phyloP scores from a whole-genome alignment of 2,888 invertebrate species.

The Drosophila atripex region DNA sequence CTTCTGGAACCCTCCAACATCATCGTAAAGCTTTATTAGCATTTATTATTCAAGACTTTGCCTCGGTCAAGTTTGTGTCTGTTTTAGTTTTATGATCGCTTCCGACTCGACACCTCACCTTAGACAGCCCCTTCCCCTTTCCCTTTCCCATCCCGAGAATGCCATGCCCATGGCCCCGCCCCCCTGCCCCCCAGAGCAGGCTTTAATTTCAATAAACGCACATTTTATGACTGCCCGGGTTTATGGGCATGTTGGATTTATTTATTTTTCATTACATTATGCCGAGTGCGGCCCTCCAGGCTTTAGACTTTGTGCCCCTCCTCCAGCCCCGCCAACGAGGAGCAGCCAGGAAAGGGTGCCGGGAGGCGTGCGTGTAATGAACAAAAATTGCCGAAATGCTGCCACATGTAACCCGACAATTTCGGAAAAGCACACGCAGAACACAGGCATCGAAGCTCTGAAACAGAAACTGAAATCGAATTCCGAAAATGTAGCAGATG shows the following conservation, averaged over 20 bases:
- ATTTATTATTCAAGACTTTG: slow-evolving; percentile 78
- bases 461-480: slow-evolving; percentile 30
- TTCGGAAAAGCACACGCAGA: slow-evolving; percentile 19
- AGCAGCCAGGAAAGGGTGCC: slow-evolving; percentile 5
- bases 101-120: slow-evolving; percentile 53
- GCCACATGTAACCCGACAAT: slow-evolving; percentile 34
- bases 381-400: slow-evolving; percentile 27
- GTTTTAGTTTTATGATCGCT: slow-evolving; percentile 57
- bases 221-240: slow-evolving; percentile 56
- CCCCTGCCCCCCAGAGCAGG: slow-evolving; percentile 17
- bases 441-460: slow-evolving; percentile 29
- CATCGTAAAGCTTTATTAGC: slow-evolving; percentile 79
- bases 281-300: slow-evolving; percentile 11
- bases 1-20: slow-evolving; percentile 18
- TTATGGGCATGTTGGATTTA: slow-evolving; percentile 38
- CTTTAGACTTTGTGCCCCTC: too few relatives aligned
- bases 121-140: slow-evolving; percentile 7
- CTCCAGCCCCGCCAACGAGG: neutral
- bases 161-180: neutral
- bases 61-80: slow-evolving; percentile 45
- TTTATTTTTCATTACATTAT: slow-evolving; percentile 55
- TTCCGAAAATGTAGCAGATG: neutral
- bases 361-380: slow-evolving; percentile 22
- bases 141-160: neutral
- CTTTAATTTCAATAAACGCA: slow-evolving; percentile 69